Conservation (phyloP, 2,113 vertebrate species). For the Anhinga rufa region DNA sequence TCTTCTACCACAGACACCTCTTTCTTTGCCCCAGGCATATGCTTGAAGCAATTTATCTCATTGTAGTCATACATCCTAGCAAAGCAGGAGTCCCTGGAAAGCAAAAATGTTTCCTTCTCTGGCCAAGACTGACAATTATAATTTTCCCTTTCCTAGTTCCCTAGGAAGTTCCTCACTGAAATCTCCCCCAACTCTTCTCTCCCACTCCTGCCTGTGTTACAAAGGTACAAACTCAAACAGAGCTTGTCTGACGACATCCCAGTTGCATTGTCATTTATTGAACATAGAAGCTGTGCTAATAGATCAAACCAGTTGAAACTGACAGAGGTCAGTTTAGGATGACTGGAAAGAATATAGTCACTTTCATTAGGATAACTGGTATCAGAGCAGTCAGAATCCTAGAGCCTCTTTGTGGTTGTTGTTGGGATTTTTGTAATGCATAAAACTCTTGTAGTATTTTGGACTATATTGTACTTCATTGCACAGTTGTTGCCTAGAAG, state of each 20-base stretch:
- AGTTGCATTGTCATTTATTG: not conserved
- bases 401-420: not conserved
- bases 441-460: not conserved
- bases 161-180: not conserved
- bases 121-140: not conserved
- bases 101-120: not conserved
- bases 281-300: not conserved
- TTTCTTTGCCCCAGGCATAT: not conserved
- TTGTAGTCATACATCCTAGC: not conserved
- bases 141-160: not conserved
- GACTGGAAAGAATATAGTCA: not conserved
- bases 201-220: not conserved
- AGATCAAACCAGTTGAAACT: not conserved
- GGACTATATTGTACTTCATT: not conserved
- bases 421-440: not conserved
- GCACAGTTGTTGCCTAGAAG: not conserved
- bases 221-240: not conserved
- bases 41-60: not conserved
- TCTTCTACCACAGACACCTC: not conserved
- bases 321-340: not conserved
- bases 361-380: not conserved
- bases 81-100: not conserved
- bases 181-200: not conserved
- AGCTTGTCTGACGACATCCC: not conserved
- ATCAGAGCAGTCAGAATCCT: not conserved